Evolutionary conservation across 2,113 vertebrate species (phyloP), one percentile per base, ranked within the genome.

Genomic region (Oryzias javanicus): DNA sequence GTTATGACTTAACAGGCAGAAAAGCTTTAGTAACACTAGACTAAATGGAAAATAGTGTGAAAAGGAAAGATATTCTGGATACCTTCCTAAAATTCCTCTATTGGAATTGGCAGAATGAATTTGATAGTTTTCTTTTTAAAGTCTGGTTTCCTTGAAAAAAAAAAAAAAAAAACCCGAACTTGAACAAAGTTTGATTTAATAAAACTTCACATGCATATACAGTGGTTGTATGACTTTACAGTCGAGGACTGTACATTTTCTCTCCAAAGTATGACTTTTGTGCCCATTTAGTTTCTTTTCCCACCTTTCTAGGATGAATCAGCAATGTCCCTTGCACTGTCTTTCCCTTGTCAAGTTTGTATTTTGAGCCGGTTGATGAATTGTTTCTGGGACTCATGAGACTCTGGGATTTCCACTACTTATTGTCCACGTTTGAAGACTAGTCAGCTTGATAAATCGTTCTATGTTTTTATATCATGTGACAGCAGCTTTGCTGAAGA

Each of bases 381-480:
- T 49, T 53, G 16, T 16, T 48, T n/a, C 20, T 20, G 51, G 12
- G 42, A 41, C n/a, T 69, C 40, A 16, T 18, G 40, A 50, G 58
- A 49, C 46, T 60, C 64, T 57, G 64, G 49, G 54, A 25, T 44
- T 45, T 60, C n/a, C 25, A 22, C 41, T 16, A 42, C 41, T 49
- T 55, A 13, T 2, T 27, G 41, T 55, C 24, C 56, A 16, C 19
- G 42, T 60, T 52, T 66, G 29, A 66, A 55, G 60, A 42, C 14
- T 15, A 45, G 53, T 35, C 58, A 48, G 40, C 19, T 53, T 55
- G 44, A 49, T 57, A 45, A 55, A 70, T 46, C 20, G 45, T 24
- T 55, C 16, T 4, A 17, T 58, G 22, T 48, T 44, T 60, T 41
- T 44, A 10, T 16, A 18, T 47, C 41, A 29, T 53, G 52, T 47